Evolutionary conservation across 2,113 vertebrate genomes (phyloP).

Genomic region (Galeopterus variegatus): DNA sequence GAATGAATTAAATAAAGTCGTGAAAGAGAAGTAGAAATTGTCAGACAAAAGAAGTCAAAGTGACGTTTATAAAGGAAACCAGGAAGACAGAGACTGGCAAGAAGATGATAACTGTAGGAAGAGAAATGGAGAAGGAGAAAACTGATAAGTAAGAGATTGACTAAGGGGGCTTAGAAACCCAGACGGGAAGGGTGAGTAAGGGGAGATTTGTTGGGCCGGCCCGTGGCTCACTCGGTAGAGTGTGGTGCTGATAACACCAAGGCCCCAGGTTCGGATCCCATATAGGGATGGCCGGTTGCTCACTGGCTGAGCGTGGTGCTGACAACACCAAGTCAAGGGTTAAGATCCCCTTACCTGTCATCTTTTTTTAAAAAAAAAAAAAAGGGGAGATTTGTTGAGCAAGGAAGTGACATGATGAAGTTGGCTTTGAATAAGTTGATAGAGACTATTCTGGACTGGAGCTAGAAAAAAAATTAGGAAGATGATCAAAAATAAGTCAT

Average conservation of each 20-base stretch:
- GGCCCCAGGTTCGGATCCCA: too few species aligned
- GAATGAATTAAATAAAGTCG: background rate
- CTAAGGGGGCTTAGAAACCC: background rate
- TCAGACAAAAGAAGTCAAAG: background rate
- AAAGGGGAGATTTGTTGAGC: background rate
- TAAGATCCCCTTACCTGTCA: too few species aligned
- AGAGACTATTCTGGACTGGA: background rate
- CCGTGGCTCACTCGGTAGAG: too few species aligned
- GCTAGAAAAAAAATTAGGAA: background rate
- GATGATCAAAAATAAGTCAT: background rate
- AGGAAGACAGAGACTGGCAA: background rate
- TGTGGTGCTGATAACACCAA: too few species aligned
- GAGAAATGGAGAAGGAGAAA: background rate
- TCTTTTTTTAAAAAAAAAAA: too few species aligned
- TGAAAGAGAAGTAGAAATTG: background rate
- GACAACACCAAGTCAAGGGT: too few species aligned
- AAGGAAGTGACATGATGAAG: background rate
- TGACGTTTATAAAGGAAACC: background rate
- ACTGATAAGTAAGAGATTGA: background rate
- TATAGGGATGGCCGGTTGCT: too few species aligned
- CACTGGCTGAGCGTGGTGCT: too few species aligned
- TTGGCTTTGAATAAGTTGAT: background rate
- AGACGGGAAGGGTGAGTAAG: background rate
- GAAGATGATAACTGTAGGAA: fast-evolving
- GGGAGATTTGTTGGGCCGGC: background rate